Base-by-base conservation (phyloP, 1,140 invertebrate genomes). In the Neelides sp. region DNA sequence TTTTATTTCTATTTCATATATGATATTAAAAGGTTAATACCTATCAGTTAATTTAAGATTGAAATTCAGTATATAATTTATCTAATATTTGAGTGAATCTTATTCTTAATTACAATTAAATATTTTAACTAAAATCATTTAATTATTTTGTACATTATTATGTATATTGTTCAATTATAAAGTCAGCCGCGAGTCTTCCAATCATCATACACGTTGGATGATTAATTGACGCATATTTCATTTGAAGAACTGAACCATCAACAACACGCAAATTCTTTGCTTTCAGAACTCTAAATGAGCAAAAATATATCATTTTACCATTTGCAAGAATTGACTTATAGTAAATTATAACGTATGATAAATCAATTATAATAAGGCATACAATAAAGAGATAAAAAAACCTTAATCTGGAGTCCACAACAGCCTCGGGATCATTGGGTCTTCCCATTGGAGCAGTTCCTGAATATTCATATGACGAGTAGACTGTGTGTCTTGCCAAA, bases 391-490 rank as follows among this genome's bases (percentile, higher is more conserved):
- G 8, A 8, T 47, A 12, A 64, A n/a, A n/a, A n/a, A n/a, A n/a
- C 69, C 68, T 65, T 2, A 72, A 55, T 48, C 62, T 52, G 2
- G 60, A 59, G 47, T 72, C 70, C 0, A 72, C 67, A 2, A 73
- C 71, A n/a, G 69, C 62, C 10, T 52, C 36, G 0, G 55, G 46
- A 41, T 69, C 64, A 19, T 34, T 44, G 2, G 57, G 54, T 12
- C 56, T 57, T 4, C 70, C 70, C 69, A 72, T 73, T 17, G 45
- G 32, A 43, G 65, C 66, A 52, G 68, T 70, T 3, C 70, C 69
- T 4, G 67, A 12, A 20, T 35, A 52, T 23, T 52, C 46, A 28
- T 36, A 52, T 7, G 50, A 41, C 8, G 50, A 46, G 5, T 15
- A 20, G 3, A 43, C 37, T 7, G 39, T 10, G 13, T 45, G 24